Base-by-base conservation (phyloP, 2,888 invertebrate species). In the Ischnus inquisitorius region DNA sequence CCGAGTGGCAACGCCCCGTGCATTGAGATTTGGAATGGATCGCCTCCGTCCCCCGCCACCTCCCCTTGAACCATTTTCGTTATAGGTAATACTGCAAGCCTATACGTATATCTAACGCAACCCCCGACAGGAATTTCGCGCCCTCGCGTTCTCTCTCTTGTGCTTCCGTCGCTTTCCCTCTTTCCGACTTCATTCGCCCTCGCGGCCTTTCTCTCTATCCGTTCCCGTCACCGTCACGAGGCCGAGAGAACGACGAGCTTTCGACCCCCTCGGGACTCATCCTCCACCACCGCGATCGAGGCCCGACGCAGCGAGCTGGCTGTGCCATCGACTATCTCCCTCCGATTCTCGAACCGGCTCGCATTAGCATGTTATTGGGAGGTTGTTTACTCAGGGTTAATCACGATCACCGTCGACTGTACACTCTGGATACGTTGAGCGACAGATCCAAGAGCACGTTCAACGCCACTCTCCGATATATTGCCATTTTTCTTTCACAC, bases 281-380 rank as follows among this genome's bases (percentile, higher is more conserved):
- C 67, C 48, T 62, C 5, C 62, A 25, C 14, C 39, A n/a, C n/a
- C n/a, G n/a, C n/a, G 54, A 74, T 75, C 78, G 64, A 68, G 34
- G 43, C 28, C 74, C 14, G 75, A 75, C 46, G 22, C 34, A n/a
- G n/a, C 39, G 34, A 19, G 19, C 48, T 43, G 25, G 60, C 72
- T 39, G 39, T 39, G 75, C 84, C 79, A 86, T 80, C 79, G 84
- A 83, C 84, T 83, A 84, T n/a, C 84, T 85, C 82, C 65, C 48
- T 65, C 51, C 78, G 75, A 84, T 65, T 74, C 81, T 68, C 81
- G 75, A 86, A 86, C 86, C 88, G 86, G 86, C 84, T 89, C 89
- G 88, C 91, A 92, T 92, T 92, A 91, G 92, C 92, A 92, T 92
- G 91, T 92, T 92, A 92, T 92, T 92, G 91, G 91, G 88, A 88